A percentile compares a stretch with the other conserved stretches of the same genome.
These are phyloP conservation scores for Polyploca ridens DNA, from an alignment of 2,888 invertebrate species.

Conservation along the genomic window DNA sequence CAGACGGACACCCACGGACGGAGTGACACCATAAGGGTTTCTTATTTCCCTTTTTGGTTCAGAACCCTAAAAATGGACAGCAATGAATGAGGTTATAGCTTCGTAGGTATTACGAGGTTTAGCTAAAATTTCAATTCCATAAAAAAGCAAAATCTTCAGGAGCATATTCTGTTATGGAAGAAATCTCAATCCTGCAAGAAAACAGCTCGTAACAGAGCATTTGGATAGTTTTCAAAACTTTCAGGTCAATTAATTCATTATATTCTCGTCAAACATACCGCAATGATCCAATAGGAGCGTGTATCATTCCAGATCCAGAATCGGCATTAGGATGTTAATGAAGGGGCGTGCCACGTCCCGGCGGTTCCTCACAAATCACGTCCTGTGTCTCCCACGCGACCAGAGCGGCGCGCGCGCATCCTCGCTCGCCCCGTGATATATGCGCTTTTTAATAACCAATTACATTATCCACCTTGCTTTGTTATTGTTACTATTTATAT, in stretches of 20 bases:
- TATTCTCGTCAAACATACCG: background rate
- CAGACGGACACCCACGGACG: too few relatives aligned
- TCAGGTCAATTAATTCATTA: background rate
- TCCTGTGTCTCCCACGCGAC: constrained; percentile 60
- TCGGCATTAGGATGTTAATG: constrained; percentile 81
- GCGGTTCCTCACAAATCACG: constrained; percentile 64
- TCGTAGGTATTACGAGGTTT: too few relatives aligned
- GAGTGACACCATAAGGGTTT: too few relatives aligned
- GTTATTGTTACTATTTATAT: constrained; percentile 7
- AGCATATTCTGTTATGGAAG: too few relatives aligned
- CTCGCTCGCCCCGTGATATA: constrained; percentile 58
- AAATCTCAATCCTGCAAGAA: too few relatives aligned
- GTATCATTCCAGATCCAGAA: constrained; percentile 56
- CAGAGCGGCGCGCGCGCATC: constrained; percentile 27
- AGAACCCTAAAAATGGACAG: too few relatives aligned
- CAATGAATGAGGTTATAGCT: too few relatives aligned
- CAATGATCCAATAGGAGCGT: constrained; percentile 32
- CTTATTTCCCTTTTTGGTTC: too few relatives aligned
- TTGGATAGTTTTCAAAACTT: background rate
- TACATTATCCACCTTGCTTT: constrained; percentile 59
- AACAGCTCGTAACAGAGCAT: too few relatives aligned
- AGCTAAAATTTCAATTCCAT: too few relatives aligned
- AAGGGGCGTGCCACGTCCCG: constrained; percentile 65
- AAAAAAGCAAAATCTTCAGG: too few relatives aligned
- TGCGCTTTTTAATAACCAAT: constrained; percentile 80